Evolutionary conservation across 2,113 vertebrate genomes (phyloP), one percentile per base, ranked within the genome.

Genomic region (Tiliqua scincoides): DNA sequence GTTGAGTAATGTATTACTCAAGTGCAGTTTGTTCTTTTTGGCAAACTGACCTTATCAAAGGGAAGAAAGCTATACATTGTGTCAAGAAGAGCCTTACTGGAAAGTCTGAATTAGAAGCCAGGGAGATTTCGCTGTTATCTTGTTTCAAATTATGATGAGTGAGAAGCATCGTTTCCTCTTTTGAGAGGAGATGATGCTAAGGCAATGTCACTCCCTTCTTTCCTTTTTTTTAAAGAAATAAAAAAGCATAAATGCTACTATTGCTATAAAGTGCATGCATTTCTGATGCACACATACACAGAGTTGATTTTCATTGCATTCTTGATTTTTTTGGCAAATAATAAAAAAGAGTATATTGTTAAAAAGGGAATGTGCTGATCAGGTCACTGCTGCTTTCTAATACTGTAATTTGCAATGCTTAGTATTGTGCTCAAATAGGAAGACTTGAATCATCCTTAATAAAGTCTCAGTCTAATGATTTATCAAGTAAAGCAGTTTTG

Each of bases 1-100:
- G 89, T 87, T 95, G 93, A 97, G 95, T 95, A 96, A 97, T 95
- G 92, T 95, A 93, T 96, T 95, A 95, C 94, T 96, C 86, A 75
- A 91, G 90, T 90, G 84, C 91, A 95, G 89, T 94, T 95, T 95
- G 93, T 95, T 97, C 94, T 96, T 94, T 95, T 91, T 93, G 95
- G 92, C 93, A 96, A 95, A 95, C 93, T 96, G 94, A 96, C 94
- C 92, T 96, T 96, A 96, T 96, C 94, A 95, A 96, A 94, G 54
- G 43, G 89, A 93, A 92, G 91, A 95, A 95, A 96, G 89, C 90
- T 92, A 89, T 86, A 82, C 76, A 84, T 91, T 91, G 91, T 95
- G 94, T 95, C 94, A 96, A 93, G 89, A 82, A 93, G 54, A 94
- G 75, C 79, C 79, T 89, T 87, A 54, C 81, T 89, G 89, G 65